Base-by-base conservation (phyloP, 2,888 invertebrate genomes). In the Geophilus truncorum region DNA sequence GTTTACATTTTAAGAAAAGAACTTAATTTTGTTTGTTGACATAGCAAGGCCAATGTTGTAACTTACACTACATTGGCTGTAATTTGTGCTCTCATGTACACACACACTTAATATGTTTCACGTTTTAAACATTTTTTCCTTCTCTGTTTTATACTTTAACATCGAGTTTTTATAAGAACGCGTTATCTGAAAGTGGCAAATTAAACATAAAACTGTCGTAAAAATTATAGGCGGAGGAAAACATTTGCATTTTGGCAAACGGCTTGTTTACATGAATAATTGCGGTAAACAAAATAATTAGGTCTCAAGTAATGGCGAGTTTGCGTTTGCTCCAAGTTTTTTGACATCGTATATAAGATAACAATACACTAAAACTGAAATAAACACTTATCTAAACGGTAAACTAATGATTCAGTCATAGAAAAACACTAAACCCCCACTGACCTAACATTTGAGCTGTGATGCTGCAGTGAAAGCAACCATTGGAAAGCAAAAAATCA, bases 251-350 rank as follows among this genome's bases (percentile, higher is more conserved):
- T 62, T 18, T 62, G 23, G 57, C 57, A 21, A 62, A 62, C 57
- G 57, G 10, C 57, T 62, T 62, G 57, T 62, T 62, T 62, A 62
- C 57, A 62, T 23, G 57, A 18, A 10, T 62, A 62, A 62, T 23
- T 62, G 57, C 7, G 57, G 57, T 62, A 62, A 62, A 62, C 57
- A 62, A 62, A 62, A 62, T 62, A 62, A 62, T 62, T 62, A 62
- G 21, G 40, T 23, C 57, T n/a, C n/a, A n/a, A 62, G 57, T 62
- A 40, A 12, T 40, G 12, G 7, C n/a, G 40, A 40, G 40, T 4
- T 1, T 15, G 10, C 15, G 4, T 36, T 4, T 36, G 15, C 1
- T 36, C 10, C 1, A 36, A 15, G 1, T 4, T 36, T 4, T 36
- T 15, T 9, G 36, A 4, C 36, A 1, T 12, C 36, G 5, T 34